Evolutionary conservation across 2,888 invertebrate genomes (phyloP).

Genomic region (Harmothoe impar): DNA sequence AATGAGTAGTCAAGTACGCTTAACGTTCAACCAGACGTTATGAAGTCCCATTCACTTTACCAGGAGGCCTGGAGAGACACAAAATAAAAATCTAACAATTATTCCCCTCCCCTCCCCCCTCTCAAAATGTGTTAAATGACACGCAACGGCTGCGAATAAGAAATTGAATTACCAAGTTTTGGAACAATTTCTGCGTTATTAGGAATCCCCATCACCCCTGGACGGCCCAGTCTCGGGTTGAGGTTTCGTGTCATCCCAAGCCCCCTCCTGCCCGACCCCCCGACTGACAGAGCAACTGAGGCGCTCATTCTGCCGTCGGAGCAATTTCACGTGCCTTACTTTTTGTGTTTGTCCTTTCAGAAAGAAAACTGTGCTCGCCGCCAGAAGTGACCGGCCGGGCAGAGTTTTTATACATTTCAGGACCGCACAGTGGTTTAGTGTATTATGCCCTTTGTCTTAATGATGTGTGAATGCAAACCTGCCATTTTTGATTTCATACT

Average conservation of each 20-base stretch:
- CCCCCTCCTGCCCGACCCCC: neutral
- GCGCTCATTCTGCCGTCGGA: neutral
- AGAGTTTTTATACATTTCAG: neutral
- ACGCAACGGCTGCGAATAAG: neutral
- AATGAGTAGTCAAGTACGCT: neutral
- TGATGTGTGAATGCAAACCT: neutral
- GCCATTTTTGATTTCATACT: neutral
- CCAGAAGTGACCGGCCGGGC: neutral
- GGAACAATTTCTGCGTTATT: conserved; percentile 23
- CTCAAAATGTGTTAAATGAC: conserved; percentile 23
- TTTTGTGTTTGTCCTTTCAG: conserved; percentile 26
- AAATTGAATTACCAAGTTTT: conserved; percentile 29
- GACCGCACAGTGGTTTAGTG: neutral
- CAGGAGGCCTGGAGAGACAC: neutral
- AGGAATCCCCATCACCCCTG: conserved; percentile 11
- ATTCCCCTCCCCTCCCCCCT: neutral
- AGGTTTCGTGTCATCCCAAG: neutral
- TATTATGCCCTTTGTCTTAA: no score
- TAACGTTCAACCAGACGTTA: neutral
- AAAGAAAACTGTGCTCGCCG: neutral
- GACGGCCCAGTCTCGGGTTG: conserved; percentile 6
- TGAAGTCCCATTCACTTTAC: neutral
- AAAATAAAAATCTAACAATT: conserved; percentile 29
- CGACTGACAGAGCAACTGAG: neutral
- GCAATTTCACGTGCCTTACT: neutral